Base-by-base conservation (phyloP, 2,113 vertebrate species). In the Antidorcas marsupialis region DNA sequence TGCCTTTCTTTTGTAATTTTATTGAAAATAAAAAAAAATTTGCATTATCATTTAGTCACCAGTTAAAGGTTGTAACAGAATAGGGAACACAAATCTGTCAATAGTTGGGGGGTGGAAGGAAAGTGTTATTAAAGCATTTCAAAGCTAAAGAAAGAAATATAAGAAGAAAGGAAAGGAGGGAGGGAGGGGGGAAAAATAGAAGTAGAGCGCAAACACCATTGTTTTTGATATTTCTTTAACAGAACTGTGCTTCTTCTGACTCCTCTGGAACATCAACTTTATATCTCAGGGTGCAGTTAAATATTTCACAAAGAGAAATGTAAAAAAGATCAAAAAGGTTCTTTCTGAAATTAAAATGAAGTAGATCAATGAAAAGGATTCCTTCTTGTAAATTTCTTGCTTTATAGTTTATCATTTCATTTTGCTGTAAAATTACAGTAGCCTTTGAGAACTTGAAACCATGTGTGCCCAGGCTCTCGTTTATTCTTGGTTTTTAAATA, bases 331-430 rank as follows among this genome's bases (percentile, higher is more conserved):
- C 92, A 94, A 95, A 96, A 59, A 64, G 17, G 2, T 89, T 81
- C 71, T 82, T 89, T 60, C 53, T 84, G 79, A 95, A 95, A 95
- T 96, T 96, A 94, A 97, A 97, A 92, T 87, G 62, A 39, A 71
- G 36, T 55, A 82, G 13, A 97, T 96, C 93, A 96, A 76, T 92
- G 43, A 47, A 50, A 89, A 96, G 16, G 17, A 30, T 64, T 96
- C 91, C 23, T 96, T 89, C 67, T 50, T 94, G 62, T 50, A 97
- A 97, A 98, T 96, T 12, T 39, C 36, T 87, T 79, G 8, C 95
- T 96, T 95, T 94, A 53, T 28, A 89, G 25, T 83, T 76, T 21
- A 60, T 91, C 55, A 81, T 96, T 97, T 95, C 62, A 90, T 95
- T 98, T 92, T 95, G 59, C 62, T 85, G 17, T 87, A 82, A 96